Evolutionary conservation across 2,888 invertebrate species (phyloP), one percentile per base, ranked within the genome.

Genomic region (Leptinotarsa peninsularis): DNA sequence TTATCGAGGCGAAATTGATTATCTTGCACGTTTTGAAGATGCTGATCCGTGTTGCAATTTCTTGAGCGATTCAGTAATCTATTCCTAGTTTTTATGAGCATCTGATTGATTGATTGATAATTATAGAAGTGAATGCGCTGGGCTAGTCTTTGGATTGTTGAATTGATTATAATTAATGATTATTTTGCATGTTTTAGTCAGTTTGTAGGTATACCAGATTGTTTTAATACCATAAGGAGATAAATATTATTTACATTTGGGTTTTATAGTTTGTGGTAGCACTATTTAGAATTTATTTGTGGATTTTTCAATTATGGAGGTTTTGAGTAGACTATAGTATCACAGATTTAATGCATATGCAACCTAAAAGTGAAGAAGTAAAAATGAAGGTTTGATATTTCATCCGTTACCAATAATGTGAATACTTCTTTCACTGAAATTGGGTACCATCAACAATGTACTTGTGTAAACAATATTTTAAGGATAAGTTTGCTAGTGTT

Each of bases 1-100:
- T 63, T 43, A 63, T 63, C 43, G 63, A 33, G 7, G 18, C 33
- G 13, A 63, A 63, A 63, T 63, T 43, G 63, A 63, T 33, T 43
- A 27, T 63, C 43, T 43, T 63, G 33, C n/a, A 63, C n/a, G 63
- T 33, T 63, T 63, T 33, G 33, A 63, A 63, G 27, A 63, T 23
- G 54, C 54, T 15, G 33, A 63, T 43, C 14, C 33, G 33, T 63
- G 63, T 63, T 18, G 63, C 63, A 63, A n/a, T 63, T 33, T 33
- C 17, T 33, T 33, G 17, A 33, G 5, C 3, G 10, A 63, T 43
- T 63, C n/a, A 17, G 43, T 63, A 63, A 63, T 63, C 15, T 5
- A 63, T 63, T 63, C n/a, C 18, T n/a, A 14, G 13, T 58, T 27
- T 33, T 63, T 63, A 63, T n/a, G 63, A 18, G 27, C 63, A 43